Evolutionary conservation across 2,888 invertebrate genomes (phyloP), one percentile per base, ranked within the genome.

Genomic region (Drosophila merina): DNA sequence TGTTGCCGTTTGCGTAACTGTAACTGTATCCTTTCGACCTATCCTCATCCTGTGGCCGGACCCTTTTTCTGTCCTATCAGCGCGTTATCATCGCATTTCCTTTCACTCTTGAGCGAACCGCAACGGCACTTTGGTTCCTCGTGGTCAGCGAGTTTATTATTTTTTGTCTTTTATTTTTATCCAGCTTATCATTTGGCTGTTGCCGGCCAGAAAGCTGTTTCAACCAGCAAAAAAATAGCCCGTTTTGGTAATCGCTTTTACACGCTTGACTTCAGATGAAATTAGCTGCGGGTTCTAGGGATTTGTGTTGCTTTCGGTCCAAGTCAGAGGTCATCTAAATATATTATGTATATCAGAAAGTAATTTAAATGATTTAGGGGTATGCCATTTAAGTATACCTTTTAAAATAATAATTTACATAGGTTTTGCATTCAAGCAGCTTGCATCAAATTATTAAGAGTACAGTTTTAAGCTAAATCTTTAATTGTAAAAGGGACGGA

Each of bases 241-340:
- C 71, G 74, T 28, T 68, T 72, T 77, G 60, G 77, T 91, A 91
- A 91, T 91, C 91, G 89, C 79, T 88, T 87, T 90, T 88, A 81
- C 74, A 87, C 89, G 90, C 90, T 89, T 88, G 89, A 86, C 89
- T 90, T 85, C 78, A 83, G 75, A 72, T 40, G 74, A 82, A 89
- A 89, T 88, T 86, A 79, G 82, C 84, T 84, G 79, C 78, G 84
- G 81, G 86, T 66, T 62, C 48, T 38, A n/a, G 36, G 54, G 45
- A 50, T 67, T 86, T 66, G 64, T 52, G 55, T 67, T 25, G 47
- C 44, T 38, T 26, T 57, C 26, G 42, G 8, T 33, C 59, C 5
- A 9, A 54, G 31, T 49, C 38, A 31, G 36, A 54, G 73, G 42
- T 59, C 36, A 33, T 45, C 10, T 42, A 54, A 62, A 81, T 69